phyloP scores from a whole-genome alignment of 2,113 vertebrate genomes.

The Heterocephalus glaber region DNA sequence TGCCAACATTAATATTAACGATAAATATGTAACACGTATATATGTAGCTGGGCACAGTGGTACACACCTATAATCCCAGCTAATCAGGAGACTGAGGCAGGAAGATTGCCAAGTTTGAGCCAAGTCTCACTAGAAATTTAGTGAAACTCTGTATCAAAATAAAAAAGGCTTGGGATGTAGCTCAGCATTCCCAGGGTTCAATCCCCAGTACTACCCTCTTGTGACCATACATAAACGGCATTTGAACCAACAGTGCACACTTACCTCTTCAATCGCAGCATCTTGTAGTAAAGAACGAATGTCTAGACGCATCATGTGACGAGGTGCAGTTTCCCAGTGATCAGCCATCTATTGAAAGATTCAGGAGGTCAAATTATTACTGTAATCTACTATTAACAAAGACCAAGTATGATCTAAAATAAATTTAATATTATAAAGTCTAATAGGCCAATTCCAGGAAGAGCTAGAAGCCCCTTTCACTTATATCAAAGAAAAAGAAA shows the following conservation, averaged over 20 bases:
- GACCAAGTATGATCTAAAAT: neutral
- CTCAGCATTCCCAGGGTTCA: neutral
- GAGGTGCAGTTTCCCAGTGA: slow-evolving; percentile 96
- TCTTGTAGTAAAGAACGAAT: slow-evolving; percentile 98
- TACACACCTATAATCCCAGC: neutral
- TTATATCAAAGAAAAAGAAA: slow-evolving; percentile 41
- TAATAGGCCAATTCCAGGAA: slow-evolving; percentile 10
- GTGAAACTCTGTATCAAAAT: neutral
- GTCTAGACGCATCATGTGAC: slow-evolving; percentile 97
- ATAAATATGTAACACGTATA: neutral
- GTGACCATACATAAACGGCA: neutral
- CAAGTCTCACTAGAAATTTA: neutral
- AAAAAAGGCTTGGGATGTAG: neutral
- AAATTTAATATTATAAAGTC: slow-evolving; percentile 8
- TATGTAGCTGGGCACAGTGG: neutral
- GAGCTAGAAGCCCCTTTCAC: neutral
- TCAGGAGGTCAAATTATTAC: slow-evolving; percentile 56
- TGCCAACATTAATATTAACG: neutral
- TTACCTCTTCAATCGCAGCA: slow-evolving; percentile 98
- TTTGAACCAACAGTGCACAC: slow-evolving; percentile 36
- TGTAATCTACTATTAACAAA: slow-evolving; percentile 34
- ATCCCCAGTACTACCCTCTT: neutral
- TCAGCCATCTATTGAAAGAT: slow-evolving; percentile 91
- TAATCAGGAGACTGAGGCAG: neutral
- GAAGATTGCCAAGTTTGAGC: neutral